phyloP scores from a whole-genome alignment of 1,140 invertebrate genomes.

The Myzus persicae region DNA sequence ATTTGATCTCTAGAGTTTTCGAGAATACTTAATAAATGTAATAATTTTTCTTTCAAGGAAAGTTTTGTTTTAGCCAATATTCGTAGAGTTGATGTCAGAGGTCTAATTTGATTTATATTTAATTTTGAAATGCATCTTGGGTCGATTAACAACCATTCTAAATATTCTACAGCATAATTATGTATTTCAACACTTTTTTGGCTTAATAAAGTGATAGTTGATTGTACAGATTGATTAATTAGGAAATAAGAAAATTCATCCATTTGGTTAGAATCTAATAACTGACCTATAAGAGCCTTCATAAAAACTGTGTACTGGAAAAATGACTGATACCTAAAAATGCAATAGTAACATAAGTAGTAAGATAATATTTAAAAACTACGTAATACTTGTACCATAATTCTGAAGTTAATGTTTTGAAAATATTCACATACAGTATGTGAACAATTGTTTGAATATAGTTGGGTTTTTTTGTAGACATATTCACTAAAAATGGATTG shows the following conservation, averaged over 20 bases:
- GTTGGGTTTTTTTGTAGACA: slow-evolving; percentile 57
- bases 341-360: background rate
- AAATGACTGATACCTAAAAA: slow-evolving; percentile 30
- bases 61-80: background rate
- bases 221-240: slow-evolving; percentile 34
- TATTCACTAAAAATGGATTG: background rate
- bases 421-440: slow-evolving; percentile 47
- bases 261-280: background rate
- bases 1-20: background rate
- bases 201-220: slow-evolving; percentile 34
- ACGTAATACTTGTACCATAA: slow-evolving; percentile 54
- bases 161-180: slow-evolving; percentile 30
- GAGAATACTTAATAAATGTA: slow-evolving; percentile 27
- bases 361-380: background rate
- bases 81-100: background rate
- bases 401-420: slow-evolving; percentile 50
- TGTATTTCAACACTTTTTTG: slow-evolving; percentile 17
- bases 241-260: slow-evolving; percentile 25
- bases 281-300: slow-evolving; percentile 37
- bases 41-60: background rate
- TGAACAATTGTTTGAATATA: slow-evolving; percentile 59
- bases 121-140: background rate
- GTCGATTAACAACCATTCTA: slow-evolving; percentile 42
- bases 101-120: slow-evolving; percentile 18
- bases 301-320: slow-evolving; percentile 51